phyloP scores from a whole-genome alignment of 2,888 invertebrate genomes.

The Deladenus siricidicola region DNA sequence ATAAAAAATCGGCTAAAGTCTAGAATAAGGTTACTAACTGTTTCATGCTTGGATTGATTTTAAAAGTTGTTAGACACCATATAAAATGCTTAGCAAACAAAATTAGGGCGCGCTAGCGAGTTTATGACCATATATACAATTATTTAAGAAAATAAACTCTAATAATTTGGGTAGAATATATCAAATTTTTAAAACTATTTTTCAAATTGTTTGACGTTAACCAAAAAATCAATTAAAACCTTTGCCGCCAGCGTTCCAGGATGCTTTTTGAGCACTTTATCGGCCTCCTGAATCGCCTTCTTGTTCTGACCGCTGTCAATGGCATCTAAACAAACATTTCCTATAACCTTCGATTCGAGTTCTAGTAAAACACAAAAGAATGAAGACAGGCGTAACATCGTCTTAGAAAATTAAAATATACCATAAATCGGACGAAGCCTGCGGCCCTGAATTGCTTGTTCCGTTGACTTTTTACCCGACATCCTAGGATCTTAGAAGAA shows the following conservation, averaged over 20 bases:
- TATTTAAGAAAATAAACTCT: too few species aligned
- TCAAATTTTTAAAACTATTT: too few species aligned
- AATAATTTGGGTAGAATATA: too few species aligned
- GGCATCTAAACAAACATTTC: slow-evolving; percentile 32
- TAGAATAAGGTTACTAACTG: too few species aligned
- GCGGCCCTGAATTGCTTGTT: slow-evolving; percentile 1
- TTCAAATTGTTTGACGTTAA: not conserved
- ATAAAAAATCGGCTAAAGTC: not conserved
- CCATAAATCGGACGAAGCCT: slow-evolving; percentile 5
- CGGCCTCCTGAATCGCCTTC: slow-evolving; percentile 90
- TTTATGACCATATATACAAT: too few species aligned
- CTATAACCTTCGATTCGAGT: not conserved
- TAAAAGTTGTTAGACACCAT: too few species aligned
- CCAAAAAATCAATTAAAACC: not conserved
- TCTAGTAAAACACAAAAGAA: not conserved
- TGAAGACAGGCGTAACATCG: not conserved
- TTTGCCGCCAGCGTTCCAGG: slow-evolving; percentile 79
- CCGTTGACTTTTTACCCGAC: not conserved
- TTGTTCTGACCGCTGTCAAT: slow-evolving; percentile 90
- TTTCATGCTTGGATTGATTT: too few species aligned
- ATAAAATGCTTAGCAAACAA: slow-evolving; percentile 1
- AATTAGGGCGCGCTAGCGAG: too few species aligned
- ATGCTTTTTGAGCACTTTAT: slow-evolving; percentile 82
- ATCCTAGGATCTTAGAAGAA: too few species aligned
- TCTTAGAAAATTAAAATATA: not conserved